A percentile compares a stretch with the other conserved stretches of the same genome.
phyloP scores from a whole-genome alignment of 2,797 vertebrate species.

The Podarcis lilfordi region DNA sequence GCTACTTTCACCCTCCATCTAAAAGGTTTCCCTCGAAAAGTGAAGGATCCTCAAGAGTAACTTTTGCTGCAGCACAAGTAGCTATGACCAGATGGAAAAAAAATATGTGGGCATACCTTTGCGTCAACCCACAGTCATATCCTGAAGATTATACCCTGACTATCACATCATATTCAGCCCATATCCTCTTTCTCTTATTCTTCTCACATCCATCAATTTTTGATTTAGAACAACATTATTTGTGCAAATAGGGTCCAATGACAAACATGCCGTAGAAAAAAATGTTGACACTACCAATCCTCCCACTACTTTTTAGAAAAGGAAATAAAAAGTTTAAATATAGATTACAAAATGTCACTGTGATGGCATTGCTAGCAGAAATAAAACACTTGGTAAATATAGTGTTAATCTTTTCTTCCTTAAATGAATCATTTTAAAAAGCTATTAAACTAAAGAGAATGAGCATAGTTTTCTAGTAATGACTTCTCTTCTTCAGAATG shows the following conservation, averaged over 20 bases:
- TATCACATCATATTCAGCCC: no score
- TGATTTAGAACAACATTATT: neutral
- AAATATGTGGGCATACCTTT: neutral
- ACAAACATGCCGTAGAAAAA: neutral
- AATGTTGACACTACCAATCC: conserved; percentile 66
- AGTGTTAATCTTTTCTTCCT: conserved; percentile 82
- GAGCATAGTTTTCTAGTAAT: conserved; percentile 85
- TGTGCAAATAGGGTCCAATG: neutral
- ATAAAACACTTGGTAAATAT: conserved; percentile 73
- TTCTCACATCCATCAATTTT: neutral
- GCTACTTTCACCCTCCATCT: neutral
- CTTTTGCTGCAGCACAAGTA: neutral
- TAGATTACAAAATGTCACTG: conserved; percentile 65
- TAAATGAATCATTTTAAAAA: conserved; percentile 86
- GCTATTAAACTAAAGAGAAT: conserved; percentile 84
- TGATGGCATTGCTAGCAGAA: conserved; percentile 69
- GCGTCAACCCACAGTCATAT: no score
- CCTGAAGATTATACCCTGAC: neutral
- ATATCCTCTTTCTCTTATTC: neutral
- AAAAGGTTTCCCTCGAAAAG: neutral
- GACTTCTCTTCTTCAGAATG: conserved; percentile 84
- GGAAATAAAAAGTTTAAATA: conserved; percentile 74
- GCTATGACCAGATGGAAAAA: neutral
- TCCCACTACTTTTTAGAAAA: conserved; percentile 55
- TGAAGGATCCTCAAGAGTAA: neutral